A percentile compares a stretch with the other conserved stretches of the same genome.
These are phyloP conservation scores for Meriones unguiculatus DNA, from an alignment of 2,113 vertebrate species.

Conservation along the genomic window DNA sequence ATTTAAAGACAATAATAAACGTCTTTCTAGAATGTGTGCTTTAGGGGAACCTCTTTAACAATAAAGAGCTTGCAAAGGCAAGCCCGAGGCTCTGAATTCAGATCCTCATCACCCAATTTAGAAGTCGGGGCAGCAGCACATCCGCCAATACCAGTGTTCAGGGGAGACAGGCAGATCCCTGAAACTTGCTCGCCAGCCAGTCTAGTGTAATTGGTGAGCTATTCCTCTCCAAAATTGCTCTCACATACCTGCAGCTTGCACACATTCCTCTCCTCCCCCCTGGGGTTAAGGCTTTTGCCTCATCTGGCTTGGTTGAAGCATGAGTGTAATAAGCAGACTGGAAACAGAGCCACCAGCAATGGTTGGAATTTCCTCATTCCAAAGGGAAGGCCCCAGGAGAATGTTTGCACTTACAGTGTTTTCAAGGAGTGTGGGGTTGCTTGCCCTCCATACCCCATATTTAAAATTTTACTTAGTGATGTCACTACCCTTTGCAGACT, in stretches of 20 bases:
- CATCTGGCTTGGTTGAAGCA: not conserved
- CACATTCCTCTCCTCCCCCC: rapidly evolving
- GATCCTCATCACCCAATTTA: not conserved
- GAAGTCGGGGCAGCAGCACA: not conserved
- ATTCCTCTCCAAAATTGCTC: not conserved
- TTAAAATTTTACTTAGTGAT: not conserved
- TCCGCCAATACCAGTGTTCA: not conserved
- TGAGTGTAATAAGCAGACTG: not conserved
- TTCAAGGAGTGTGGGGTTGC: constrained; percentile 12
- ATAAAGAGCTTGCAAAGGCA: not conserved
- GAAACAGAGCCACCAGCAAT: not conserved
- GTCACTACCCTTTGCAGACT: not conserved
- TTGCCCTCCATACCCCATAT: not conserved
- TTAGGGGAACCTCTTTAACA: not conserved
- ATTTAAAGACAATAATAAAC: not conserved
- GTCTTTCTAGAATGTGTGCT: not conserved
- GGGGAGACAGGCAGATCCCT: too few species aligned
- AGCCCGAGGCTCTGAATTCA: not conserved
- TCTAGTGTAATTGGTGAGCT: not conserved
- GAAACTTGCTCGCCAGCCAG: not conserved
- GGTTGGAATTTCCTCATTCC: not conserved
- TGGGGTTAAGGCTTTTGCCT: not conserved
- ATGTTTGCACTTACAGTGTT: not conserved
- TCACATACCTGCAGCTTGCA: not conserved
- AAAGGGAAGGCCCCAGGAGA: not conserved